A percentile compares a stretch with the other conserved stretches of the same genome.
phyloP scores from a whole-genome alignment of 2,113 vertebrate genomes.

The Nothocercus julius region DNA sequence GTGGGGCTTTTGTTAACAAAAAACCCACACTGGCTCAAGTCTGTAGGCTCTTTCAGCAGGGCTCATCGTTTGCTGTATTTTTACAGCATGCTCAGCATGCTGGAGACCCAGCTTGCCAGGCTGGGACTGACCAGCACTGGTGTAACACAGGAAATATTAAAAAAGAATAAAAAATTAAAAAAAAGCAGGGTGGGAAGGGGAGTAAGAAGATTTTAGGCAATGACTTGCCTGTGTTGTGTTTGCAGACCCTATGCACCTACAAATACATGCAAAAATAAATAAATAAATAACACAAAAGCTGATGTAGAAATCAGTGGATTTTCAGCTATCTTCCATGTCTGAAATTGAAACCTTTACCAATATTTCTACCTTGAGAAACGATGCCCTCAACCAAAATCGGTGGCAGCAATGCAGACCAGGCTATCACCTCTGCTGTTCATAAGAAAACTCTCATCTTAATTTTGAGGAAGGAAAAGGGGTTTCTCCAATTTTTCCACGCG shows the following conservation, averaged over 20 bases:
- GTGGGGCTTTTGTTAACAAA: not conserved
- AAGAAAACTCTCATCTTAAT: not conserved
- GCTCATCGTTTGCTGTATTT: not conserved
- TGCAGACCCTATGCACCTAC: not conserved
- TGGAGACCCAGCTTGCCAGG: not conserved
- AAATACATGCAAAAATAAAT: too few relatives aligned
- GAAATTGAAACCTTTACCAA: not conserved
- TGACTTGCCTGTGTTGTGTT: not conserved
- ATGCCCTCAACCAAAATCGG: not conserved
- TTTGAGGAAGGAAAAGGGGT: not conserved
- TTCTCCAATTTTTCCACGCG: not conserved
- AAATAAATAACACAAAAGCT: not conserved
- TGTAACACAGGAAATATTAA: not conserved
- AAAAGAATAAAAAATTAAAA: not conserved
- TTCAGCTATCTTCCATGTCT: not conserved
- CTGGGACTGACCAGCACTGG: not conserved
- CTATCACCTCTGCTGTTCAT: not conserved
- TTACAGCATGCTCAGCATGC: not conserved
- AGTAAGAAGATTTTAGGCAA: not conserved
- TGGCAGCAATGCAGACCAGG: fast-evolving
- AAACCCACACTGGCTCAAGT: not conserved
- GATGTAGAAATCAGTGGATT: not conserved
- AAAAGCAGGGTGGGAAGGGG: not conserved
- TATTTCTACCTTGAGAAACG: not conserved
- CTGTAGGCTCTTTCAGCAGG: not conserved